Evolutionary conservation across 2,888 invertebrate genomes (phyloP).

Genomic region (Pristionchus fissidentatus): DNA sequence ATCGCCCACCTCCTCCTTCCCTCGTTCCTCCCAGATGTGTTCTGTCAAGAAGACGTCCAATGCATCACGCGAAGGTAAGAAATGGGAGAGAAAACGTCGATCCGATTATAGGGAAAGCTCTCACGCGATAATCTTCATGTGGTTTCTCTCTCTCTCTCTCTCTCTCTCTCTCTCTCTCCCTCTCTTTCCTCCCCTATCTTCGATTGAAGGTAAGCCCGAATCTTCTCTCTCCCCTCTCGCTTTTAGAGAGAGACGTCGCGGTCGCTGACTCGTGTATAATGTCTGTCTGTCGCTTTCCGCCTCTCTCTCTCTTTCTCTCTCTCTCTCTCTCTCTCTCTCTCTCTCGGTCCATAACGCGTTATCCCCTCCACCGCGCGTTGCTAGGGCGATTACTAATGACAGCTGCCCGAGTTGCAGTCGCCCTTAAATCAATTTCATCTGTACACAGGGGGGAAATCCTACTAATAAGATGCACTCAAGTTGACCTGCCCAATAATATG

Average conservation of each 20-base stretch:
- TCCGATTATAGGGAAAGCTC: neutral
- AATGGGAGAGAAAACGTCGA: neutral
- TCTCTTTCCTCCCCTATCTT: neutral
- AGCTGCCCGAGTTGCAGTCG: too few species aligned
- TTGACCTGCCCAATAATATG: too few species aligned
- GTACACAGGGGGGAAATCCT: too few species aligned
- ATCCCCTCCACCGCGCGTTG: neutral
- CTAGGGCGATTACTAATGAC: neutral
- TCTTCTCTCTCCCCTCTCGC: too few species aligned
- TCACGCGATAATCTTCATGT: neutral
- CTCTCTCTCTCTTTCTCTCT: neutral
- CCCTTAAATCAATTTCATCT: too few species aligned
- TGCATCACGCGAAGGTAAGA: conserved; percentile 13
- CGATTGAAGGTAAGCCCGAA: too few species aligned
- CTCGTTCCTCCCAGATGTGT: neutral
- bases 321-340: too few species aligned
- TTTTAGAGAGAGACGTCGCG: too few species aligned
- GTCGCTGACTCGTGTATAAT: too few species aligned
- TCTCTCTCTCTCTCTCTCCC: neutral
- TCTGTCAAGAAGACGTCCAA: neutral
- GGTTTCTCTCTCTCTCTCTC: neutral
- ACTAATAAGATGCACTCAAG: too few species aligned
- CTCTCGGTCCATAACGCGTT: neutral
- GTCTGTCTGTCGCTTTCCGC: neutral
- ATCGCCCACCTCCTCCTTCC: neutral